Evolutionary conservation across 2,797 vertebrate species (phyloP), one percentile per base, ranked within the genome.

Genomic region (Karalla daura): DNA sequence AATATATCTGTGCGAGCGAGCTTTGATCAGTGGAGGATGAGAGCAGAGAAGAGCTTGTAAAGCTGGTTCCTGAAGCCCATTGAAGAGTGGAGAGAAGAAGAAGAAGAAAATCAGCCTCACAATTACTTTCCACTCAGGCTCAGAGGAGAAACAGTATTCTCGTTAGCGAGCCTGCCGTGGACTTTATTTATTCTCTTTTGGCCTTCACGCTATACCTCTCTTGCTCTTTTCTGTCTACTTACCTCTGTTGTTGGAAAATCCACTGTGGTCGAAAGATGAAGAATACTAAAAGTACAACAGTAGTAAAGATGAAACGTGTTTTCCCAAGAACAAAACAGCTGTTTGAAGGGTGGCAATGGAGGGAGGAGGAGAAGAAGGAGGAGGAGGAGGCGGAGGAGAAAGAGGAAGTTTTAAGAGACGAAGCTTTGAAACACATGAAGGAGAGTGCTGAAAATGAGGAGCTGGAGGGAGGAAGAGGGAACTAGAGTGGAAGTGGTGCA

Each of bases 21-120:
- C 92, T 94, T 94, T 94, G 93, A 93, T 94, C 91, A 92, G 83
- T 76, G 77, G 86, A 89, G 90, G 90, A 90, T 90, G 89, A 90
- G 88, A 88, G 80, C 58, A 58, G 79, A 66, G 81, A 85, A 81
- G 87, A 81, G 89, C 90, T 89, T 89, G 88, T 90, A 92, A 93
- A 92, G 89, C 83, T 79, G 76, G 76, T 61, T 91, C 81, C 81
- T 70, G 78, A 83, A 88, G 74, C 87, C 83, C 84, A 58, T 65
- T 86, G 86, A 85, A 86, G 85, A 74, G 78, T 78, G 44, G 37
- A 55, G 53, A 79, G 68, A 23, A 67, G 75, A 86, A 78, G 23
- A 40, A 44, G 62, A 81, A 66, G 76, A 81, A 78, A 80, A 85
- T 78, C 72, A 85, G 78, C 78, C 71, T 69, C 61, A 73, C 79